Percentiles rank a stretch among this genome's conserved stretches.
These are phyloP conservation scores for Morbakka virulenta DNA, from an alignment of 30 jellyfish, hydroid and myxozoan genomes.

Conservation along the genomic window DNA sequence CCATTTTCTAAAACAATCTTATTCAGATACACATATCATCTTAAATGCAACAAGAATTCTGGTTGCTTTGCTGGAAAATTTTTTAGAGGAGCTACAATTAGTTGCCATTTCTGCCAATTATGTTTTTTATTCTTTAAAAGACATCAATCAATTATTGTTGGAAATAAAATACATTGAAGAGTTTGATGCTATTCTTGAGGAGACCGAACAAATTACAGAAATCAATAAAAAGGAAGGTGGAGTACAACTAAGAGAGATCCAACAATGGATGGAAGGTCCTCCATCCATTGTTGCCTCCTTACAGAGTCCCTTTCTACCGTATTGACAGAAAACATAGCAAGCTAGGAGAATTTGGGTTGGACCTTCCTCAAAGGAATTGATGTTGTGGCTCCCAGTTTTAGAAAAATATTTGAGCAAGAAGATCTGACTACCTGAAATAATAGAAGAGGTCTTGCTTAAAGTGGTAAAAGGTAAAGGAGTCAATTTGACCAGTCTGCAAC, in stretches of 20 bases:
- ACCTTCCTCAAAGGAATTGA: background rate
- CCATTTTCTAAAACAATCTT: background rate
- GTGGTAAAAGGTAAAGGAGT: background rate
- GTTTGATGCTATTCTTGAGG: too few relatives aligned
- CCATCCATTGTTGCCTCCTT: too few relatives aligned
- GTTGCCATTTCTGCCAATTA: background rate
- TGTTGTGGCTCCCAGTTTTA: background rate
- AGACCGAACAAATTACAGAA: too few relatives aligned
- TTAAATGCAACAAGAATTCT: background rate
- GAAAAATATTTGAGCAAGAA: background rate
- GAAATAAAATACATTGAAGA: background rate
- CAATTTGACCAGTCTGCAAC: background rate
- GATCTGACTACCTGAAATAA: background rate
- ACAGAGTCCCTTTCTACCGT: background rate
- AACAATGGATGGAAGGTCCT: too few relatives aligned
- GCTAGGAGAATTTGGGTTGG: background rate
- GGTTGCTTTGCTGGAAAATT: background rate
- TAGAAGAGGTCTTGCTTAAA: background rate
- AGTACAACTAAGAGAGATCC: too few relatives aligned
- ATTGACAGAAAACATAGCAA: background rate
- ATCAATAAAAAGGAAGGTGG: too few relatives aligned
- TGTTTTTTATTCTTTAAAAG: background rate
- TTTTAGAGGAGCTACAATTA: background rate
- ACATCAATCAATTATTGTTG: background rate
- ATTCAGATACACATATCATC: background rate